Evolutionary conservation across 2,797 vertebrate genomes (phyloP).

Genomic region (Poecilia velifera): DNA sequence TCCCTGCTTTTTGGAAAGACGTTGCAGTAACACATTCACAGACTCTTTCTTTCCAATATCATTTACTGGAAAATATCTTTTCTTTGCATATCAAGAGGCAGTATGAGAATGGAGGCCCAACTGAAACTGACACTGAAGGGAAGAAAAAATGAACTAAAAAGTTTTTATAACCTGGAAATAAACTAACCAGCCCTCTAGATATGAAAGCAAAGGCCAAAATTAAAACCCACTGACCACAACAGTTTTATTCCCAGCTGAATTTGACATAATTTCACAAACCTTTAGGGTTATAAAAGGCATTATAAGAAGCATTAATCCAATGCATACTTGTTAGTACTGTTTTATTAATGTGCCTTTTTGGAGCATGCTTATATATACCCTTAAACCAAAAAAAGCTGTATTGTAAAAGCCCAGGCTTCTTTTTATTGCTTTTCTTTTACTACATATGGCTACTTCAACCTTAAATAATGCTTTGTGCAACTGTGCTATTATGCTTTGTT

Average conservation of each 20-base stretch:
- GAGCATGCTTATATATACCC: neutral
- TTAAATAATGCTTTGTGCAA: conserved; percentile 18
- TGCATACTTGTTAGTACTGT: neutral
- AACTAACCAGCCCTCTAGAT: neutral
- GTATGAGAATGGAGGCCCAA: neutral
- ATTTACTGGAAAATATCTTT: neutral
- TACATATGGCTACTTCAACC: neutral
- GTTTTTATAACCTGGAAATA: neutral
- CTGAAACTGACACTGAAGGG: neutral
- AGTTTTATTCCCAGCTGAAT: neutral
- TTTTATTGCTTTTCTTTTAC: neutral
- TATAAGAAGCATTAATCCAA: neutral
- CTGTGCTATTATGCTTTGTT: neutral
- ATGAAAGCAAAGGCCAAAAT: neutral
- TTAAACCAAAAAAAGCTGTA: neutral
- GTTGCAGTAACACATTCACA: neutral
- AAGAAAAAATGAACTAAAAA: neutral
- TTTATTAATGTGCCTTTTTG: neutral
- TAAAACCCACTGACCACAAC: neutral
- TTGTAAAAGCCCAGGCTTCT: neutral
- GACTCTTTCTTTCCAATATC: neutral
- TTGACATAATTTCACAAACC: neutral
- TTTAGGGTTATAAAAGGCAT: neutral
- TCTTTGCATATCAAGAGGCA: neutral
- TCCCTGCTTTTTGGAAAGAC: neutral